These are phyloP conservation scores for Leucosticte australis DNA, from an alignment of 2,113 vertebrate species.

Conservation along the genomic window DNA sequence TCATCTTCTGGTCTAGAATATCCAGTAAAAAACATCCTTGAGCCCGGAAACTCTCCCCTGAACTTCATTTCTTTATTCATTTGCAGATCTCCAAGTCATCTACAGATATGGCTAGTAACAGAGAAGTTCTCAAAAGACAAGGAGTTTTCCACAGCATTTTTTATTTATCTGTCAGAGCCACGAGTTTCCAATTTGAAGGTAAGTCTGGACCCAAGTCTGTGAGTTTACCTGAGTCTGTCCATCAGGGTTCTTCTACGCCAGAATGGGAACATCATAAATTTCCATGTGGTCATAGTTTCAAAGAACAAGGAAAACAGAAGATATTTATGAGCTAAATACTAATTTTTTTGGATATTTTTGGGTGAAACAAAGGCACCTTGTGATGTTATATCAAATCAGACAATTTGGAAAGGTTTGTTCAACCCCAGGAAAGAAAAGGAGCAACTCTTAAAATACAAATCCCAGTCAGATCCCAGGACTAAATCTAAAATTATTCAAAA, in stretches of 20 bases:
- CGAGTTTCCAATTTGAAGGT: background rate
- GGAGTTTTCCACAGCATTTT: background rate
- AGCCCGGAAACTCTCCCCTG: background rate
- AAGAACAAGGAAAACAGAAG: background rate
- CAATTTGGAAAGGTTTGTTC: background rate
- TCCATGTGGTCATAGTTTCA: background rate
- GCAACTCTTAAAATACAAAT: background rate
- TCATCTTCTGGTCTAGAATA: background rate
- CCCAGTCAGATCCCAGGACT: background rate
- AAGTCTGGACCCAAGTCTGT: background rate
- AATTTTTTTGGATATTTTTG: background rate
- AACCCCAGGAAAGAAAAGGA: background rate
- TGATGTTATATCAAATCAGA: background rate
- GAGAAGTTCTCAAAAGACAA: background rate
- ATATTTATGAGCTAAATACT: background rate
- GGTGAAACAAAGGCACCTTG: background rate
- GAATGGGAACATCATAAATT: background rate
- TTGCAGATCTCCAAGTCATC: background rate
- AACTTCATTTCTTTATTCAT: background rate
- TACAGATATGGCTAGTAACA: background rate
- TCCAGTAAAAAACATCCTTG: background rate
- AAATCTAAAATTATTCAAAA: background rate
- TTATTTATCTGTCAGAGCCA: background rate
- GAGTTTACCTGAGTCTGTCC: background rate
- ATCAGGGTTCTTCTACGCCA: background rate